A percentile compares a stretch with the other conserved stretches of the same genome.
These are phyloP conservation scores for Propithecus coquereli DNA, from an alignment of 2,113 vertebrate genomes.

Conservation along the genomic window DNA sequence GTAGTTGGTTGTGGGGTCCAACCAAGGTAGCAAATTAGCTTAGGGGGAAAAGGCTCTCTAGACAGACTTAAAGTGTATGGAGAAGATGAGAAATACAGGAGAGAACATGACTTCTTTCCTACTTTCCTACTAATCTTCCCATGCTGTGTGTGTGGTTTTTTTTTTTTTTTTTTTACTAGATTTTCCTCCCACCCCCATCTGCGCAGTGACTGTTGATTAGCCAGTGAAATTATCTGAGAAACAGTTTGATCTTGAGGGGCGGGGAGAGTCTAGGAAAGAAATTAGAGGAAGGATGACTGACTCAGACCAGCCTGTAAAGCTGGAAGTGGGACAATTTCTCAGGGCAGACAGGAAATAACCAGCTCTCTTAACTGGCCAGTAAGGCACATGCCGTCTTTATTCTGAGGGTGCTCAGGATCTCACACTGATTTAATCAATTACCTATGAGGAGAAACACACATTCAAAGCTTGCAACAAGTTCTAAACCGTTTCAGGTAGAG, in stretches of 20 bases:
- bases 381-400: slow-evolving; percentile 37
- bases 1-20: background rate
- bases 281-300: slow-evolving; percentile 20
- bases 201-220: slow-evolving; percentile 39
- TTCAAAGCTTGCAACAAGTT: background rate
- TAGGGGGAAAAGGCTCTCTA: background rate
- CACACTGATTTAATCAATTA: background rate
- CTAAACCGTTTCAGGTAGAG: background rate
- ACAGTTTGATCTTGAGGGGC: slow-evolving; percentile 48
- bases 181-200: background rate
- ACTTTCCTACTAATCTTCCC: background rate
- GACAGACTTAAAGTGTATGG: background rate
- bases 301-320: background rate
- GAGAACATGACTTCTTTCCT: background rate
- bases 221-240: slow-evolving; percentile 39
- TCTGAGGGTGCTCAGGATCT: slow-evolving; percentile 24
- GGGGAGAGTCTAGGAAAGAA: slow-evolving; percentile 35
- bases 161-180: background rate
- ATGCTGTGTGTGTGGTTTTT: background rate
- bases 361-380: background rate
- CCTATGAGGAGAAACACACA: background rate
- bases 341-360: background rate
- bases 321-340: background rate
- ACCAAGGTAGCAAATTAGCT: background rate
- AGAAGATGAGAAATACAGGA: background rate